Conservation (phyloP, 1,140 invertebrate genomes). For the Daktulosphaira vitifoliae region DNA sequence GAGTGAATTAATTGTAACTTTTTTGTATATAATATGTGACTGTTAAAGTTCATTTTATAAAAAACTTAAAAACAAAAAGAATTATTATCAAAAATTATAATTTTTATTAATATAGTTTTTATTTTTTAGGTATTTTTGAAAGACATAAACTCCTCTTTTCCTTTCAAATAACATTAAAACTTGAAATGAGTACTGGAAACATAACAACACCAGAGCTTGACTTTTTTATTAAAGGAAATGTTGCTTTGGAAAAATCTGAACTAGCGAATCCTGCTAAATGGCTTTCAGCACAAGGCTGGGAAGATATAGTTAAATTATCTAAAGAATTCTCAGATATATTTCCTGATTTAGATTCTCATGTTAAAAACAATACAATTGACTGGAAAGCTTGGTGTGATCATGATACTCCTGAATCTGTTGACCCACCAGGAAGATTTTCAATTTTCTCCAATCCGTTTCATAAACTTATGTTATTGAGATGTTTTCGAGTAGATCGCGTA, state of each 20-base stretch:
- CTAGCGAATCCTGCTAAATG: slow-evolving; percentile 17
- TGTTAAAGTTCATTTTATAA: neutral
- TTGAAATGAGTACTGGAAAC: slow-evolving; percentile 57
- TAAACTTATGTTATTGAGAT: slow-evolving; percentile 69
- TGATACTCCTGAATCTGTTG: slow-evolving; percentile 61
- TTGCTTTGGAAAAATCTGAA: slow-evolving; percentile 59
- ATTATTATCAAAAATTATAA: neutral
- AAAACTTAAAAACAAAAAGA: neutral
- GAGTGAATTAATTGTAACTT: slow-evolving; percentile 12
- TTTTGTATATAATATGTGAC: neutral
- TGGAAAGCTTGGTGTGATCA: slow-evolving; percentile 80
- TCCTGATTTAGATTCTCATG: slow-evolving; percentile 54
- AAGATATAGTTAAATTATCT: slow-evolving; percentile 64
- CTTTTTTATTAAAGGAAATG: slow-evolving; percentile 81
- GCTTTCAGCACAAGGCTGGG: slow-evolving; percentile 55
- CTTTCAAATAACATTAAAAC: slow-evolving; percentile 76
- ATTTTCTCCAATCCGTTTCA: slow-evolving; percentile 57
- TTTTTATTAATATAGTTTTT: neutral
- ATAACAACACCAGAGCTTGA: slow-evolving; percentile 66
- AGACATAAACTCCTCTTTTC: slow-evolving; percentile 82
- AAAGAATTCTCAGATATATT: slow-evolving; percentile 61
- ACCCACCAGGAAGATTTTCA: slow-evolving; percentile 59
- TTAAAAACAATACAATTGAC: slow-evolving; percentile 49
- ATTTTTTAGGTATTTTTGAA: slow-evolving; percentile 66
- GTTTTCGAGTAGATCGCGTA: slow-evolving; percentile 78